Evolutionary conservation across 2,888 invertebrate genomes (phyloP), one percentile per base, ranked within the genome.

Genomic region (Noctua comes): DNA sequence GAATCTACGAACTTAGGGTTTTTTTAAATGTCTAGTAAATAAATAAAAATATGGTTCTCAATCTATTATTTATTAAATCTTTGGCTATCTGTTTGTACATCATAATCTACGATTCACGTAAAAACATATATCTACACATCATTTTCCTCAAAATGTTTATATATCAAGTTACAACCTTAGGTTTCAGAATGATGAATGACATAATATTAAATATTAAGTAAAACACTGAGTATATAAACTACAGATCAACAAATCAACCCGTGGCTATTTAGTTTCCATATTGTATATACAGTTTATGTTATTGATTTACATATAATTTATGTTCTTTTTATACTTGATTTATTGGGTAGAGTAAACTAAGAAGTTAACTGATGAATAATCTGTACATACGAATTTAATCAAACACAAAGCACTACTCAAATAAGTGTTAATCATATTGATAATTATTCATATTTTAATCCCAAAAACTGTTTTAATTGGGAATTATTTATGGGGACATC

Each of bases 151-250:
- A 94, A 94, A 93, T 90, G 92, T 95, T 88, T 95, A 94, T 94
- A 95, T 96, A 96, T 95, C 93, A 92, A 96, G 94, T 95, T 96
- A 97, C 96, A 97, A 97, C 96, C 96, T 93, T 96, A 95, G 88
- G 95, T 96, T 96, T 93, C 96, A 94, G 93, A 93, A 92, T 94
- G 92, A 94, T 94, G 91, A 92, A 92, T 93, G 91, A 92, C 93
- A 93, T 92, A 90, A 86, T 77, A 81, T 88, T 90, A 85, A 73
- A 43, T 77, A 80, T 71, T 85, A 80, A 86, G 84, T 80, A 76
- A 90, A 87, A 88, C 77, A 88, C 87, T 85, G 70, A 90, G 86
- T 88, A 84, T 88, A 84, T 81, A 83, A 89, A 86, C 88, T 91
- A 90, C 88, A 80, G 69, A 89, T 87, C 70, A 85, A 83, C 79